These are phyloP conservation scores for Pollicipes pollicipes DNA, from an alignment of 1,140 invertebrate species.

Conservation along the genomic window DNA sequence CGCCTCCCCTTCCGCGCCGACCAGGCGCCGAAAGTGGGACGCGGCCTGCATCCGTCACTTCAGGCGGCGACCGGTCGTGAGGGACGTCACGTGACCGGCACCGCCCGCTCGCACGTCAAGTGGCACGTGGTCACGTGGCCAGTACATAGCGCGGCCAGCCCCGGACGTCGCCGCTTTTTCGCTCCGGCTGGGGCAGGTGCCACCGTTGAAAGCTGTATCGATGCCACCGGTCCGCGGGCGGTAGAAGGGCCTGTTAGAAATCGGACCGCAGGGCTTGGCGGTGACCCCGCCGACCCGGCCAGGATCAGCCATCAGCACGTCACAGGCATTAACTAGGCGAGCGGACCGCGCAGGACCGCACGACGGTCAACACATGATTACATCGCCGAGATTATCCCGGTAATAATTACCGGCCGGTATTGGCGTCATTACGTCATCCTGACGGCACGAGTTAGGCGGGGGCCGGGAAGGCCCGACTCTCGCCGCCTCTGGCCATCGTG, in stretches of 20 bases:
- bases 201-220: background rate
- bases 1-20: too few species aligned
- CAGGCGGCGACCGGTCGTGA: too few species aligned
- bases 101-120: too few species aligned
- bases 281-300: background rate
- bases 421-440: too few species aligned
- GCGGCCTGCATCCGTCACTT: too few species aligned
- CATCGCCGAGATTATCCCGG: background rate
- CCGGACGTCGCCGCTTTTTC: background rate
- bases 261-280: too few species aligned
- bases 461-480: background rate
- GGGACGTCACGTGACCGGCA: too few species aligned
- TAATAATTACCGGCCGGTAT: background rate
- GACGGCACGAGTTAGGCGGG: too few species aligned
- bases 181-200: background rate
- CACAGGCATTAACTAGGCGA: background rate
- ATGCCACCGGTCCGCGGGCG: background rate
- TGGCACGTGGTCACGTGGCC: too few species aligned
- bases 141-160: too few species aligned
- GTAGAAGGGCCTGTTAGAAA: background rate
- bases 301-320: background rate
- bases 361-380: background rate
- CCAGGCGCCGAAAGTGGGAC: too few species aligned
- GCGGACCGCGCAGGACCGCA: background rate
- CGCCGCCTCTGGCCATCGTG: too few species aligned